Evolutionary conservation across 2,113 vertebrate genomes (phyloP).

Genomic region (Pithys albifrons): DNA sequence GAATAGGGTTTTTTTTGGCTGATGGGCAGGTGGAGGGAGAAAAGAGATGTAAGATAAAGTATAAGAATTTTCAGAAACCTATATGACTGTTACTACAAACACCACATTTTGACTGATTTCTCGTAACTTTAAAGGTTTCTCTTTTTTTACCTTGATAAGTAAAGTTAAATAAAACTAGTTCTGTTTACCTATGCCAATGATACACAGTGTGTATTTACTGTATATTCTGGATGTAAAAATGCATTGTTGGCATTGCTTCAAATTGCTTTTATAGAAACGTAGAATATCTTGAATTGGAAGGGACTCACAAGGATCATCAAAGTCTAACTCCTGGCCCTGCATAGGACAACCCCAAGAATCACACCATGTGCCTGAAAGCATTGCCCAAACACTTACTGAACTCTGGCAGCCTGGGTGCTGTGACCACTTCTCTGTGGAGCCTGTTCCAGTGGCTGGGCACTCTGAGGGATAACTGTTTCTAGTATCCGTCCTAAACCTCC

Average conservation of each 20-base stretch:
- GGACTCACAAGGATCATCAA: not conserved
- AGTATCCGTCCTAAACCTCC: not conserved
- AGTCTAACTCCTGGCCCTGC: not conserved
- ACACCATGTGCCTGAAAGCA: not conserved
- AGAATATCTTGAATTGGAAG: not conserved
- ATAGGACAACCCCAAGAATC: not conserved
- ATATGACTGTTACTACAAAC: not conserved
- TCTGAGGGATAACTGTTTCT: not conserved
- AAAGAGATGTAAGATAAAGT: not conserved
- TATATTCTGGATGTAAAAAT: not conserved
- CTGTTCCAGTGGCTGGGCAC: fast-evolving
- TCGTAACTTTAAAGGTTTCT: not conserved
- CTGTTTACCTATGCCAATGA: not conserved
- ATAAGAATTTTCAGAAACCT: not conserved
- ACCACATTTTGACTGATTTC: not conserved
- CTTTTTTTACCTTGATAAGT: not conserved
- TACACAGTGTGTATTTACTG: not conserved
- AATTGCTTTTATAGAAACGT: not conserved
- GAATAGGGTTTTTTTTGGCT: not conserved
- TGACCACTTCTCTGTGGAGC: not conserved
- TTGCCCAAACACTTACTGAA: not conserved
- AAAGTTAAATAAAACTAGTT: not conserved
- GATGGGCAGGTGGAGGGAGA: not conserved
- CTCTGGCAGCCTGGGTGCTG: not conserved
- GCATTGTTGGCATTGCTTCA: not conserved